These are phyloP conservation scores for Ylistrum balloti DNA, from an alignment of 1,140 invertebrate species.

Conservation along the genomic window DNA sequence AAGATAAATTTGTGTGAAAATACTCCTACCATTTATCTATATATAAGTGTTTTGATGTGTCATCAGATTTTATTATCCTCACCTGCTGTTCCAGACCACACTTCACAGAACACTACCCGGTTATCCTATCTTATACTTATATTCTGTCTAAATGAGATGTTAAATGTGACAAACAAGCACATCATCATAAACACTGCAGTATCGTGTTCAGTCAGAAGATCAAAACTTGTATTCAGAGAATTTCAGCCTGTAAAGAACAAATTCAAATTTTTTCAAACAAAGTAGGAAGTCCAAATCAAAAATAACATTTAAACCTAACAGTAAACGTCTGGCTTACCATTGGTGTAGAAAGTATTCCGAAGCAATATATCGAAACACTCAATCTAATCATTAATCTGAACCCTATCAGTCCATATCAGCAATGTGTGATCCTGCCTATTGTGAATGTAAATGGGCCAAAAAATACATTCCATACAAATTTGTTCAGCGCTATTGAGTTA, in stretches of 20 bases:
- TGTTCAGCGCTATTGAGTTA: conserved; percentile 15
- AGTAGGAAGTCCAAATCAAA: too few species aligned
- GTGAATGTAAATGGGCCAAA: conserved; percentile 22
- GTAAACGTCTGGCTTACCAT: not conserved
- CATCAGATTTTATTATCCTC: conserved; percentile 8
- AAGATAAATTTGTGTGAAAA: not conserved
- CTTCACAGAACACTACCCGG: not conserved
- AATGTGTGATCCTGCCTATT: not conserved
- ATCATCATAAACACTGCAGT: not conserved
- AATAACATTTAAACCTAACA: too few species aligned
- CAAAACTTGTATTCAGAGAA: too few species aligned
- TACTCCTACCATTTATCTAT: not conserved
- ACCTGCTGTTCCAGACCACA: conserved; percentile 10
- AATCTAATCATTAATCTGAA: conserved; percentile 27
- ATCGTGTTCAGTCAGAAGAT: not conserved
- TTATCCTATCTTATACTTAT: not conserved
- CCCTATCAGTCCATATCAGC: not conserved
- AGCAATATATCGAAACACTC: not conserved
- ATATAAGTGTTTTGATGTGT: not conserved
- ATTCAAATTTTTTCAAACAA: too few species aligned
- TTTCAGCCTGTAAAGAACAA: too few species aligned
- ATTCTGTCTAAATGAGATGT: not conserved
- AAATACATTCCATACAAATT: conserved; percentile 40
- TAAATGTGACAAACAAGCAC: too few species aligned
- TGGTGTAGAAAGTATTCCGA: not conserved